Evolutionary conservation across 2,113 vertebrate genomes (phyloP), one percentile per base, ranked within the genome.

Genomic region (Apodemus sylvaticus): DNA sequence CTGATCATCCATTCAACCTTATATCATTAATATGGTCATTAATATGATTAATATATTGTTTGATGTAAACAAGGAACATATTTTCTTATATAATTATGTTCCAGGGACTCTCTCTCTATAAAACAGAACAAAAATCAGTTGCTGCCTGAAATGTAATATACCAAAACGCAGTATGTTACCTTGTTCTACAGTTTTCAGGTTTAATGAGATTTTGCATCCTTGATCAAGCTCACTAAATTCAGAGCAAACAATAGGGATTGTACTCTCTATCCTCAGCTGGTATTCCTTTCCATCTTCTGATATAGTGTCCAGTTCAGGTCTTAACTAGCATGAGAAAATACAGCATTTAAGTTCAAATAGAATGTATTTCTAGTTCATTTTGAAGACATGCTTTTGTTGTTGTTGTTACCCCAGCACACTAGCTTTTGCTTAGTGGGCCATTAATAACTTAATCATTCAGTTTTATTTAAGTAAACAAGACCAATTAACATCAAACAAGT

Each of bases 271-370:
- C 86, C 86, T 91, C 97, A 99, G 13, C 68, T 97, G 98, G 91
- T 99, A 98, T 95, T 98, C 97, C 86, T 97, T 98, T 34, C 99
- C 99, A 24, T 99, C 99, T 98, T 99, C 99, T 76, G 98, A 98
- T 26, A 99, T 96, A n/a, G 95, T 96, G 20, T 96, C 93, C 55
- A 87, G 36, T 97, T 99, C 99, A 36, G 99, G 98, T 81, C 92
- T 97, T 14, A 99, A 96, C 99, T 99, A 96, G 12, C 22, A 66
- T 17, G 96, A 79, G 70, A 97, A 97, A 62, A 97, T 86, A 96
- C 1, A 64, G 16, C 39, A 81, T 29, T 90, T 70, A 71, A 19
- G n/a, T 93, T 58, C 86, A 96, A 90, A 76, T 19, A 36, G 11
- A 91, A 95, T 83, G 60, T 73, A 82, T 76, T 96, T 82, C 20